Evolutionary conservation across 2,113 vertebrate species (phyloP).

Genomic region (Mobula hypostoma): DNA sequence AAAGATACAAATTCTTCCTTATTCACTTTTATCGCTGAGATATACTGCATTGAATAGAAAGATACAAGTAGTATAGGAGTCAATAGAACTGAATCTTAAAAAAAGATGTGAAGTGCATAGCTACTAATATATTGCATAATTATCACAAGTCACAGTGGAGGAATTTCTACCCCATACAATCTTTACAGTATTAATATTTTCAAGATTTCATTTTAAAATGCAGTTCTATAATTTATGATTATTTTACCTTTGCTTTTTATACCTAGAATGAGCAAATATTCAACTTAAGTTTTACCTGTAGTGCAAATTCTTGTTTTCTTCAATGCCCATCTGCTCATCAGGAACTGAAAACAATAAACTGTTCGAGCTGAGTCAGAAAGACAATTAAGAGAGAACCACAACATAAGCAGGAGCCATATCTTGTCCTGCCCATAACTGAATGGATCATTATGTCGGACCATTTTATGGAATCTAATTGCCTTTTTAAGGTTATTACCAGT

Average conservation of each 20-base stretch:
- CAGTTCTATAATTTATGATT: not conserved
- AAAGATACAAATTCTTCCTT: no score
- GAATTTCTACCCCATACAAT: no score
- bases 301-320: not conserved
- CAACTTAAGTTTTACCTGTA: not conserved
- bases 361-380: not conserved
- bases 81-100: no score
- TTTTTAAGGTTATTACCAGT: not conserved
- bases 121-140: no score
- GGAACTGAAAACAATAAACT: not conserved
- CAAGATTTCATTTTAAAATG: not conserved
- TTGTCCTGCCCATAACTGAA: not conserved
- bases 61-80: no score
- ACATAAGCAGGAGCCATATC: not conserved
- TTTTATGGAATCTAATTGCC: not conserved
- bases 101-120: no score
- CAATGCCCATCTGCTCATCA: not conserved
- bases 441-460: not conserved
- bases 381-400: not conserved
- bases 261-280: not conserved
- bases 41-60: no score
- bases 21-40: no score
- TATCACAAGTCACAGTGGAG: no score
- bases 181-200: not conserved
- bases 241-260: not conserved